Percentiles rank a stretch among this genome's conserved stretches.
These are phyloP conservation scores for Salmo trutta DNA, from an alignment of 2,797 vertebrate species.

Conservation along the genomic window DNA sequence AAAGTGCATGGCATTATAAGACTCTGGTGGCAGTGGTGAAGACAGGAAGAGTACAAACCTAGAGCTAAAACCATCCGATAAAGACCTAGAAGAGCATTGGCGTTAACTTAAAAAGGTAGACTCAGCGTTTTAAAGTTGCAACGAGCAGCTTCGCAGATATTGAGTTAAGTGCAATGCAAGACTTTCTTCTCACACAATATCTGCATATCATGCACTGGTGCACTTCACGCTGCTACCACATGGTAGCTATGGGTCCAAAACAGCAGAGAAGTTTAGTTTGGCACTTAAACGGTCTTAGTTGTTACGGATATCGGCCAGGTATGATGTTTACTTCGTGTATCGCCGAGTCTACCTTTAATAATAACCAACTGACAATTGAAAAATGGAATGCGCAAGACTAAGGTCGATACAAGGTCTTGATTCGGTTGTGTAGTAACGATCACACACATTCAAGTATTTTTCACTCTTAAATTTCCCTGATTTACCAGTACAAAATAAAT, in stretches of 20 bases:
- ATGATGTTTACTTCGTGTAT: background rate
- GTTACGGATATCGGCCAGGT: background rate
- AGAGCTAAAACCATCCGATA: background rate
- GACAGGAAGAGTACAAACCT: background rate
- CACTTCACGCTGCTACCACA: background rate
- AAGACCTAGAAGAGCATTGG: background rate
- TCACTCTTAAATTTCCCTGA: constrained; percentile 73
- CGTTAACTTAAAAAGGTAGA: background rate
- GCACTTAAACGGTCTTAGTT: too few relatives aligned
- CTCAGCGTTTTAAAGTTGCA: background rate
- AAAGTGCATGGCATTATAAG: constrained; percentile 41
- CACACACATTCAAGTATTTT: constrained; percentile 46
- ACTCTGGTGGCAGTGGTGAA: constrained; percentile 6
- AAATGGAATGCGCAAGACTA: background rate
- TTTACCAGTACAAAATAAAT: constrained; percentile 53
- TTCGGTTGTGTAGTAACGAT: constrained; percentile 8
- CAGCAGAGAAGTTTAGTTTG: background rate
- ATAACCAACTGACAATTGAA: background rate
- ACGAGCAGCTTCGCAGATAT: background rate
- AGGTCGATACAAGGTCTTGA: background rate
- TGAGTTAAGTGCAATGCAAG: background rate
- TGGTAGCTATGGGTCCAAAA: background rate
- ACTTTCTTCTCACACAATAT: background rate
- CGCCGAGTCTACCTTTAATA: too few relatives aligned
- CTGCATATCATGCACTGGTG: background rate